Evolutionary conservation across 92 coral and sea anemone genomes (phyloP).

Genomic region (Zoanthus solanderi): DNA sequence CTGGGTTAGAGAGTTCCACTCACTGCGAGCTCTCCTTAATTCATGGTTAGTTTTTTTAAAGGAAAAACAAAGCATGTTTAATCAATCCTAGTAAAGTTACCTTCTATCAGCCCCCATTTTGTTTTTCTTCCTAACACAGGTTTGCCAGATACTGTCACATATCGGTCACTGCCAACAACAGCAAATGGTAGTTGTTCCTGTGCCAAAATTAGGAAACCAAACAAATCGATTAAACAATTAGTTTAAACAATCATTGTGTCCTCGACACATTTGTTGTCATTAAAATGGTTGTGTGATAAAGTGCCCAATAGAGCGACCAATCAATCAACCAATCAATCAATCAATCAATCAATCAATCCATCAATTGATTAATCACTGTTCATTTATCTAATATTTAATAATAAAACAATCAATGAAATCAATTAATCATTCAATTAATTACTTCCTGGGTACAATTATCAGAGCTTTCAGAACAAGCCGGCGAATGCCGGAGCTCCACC

Average conservation of each 20-base stretch:
- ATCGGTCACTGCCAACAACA: constrained; percentile 96
- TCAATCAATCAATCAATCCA: too few species aligned
- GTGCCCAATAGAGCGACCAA: not conserved
- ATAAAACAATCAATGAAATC: too few species aligned
- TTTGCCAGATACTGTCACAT: constrained; percentile 94
- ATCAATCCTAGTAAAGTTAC: constrained; percentile 13
- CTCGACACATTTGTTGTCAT: not conserved
- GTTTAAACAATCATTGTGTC: not conserved
- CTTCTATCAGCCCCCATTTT: constrained; percentile 96
- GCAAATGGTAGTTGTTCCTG: constrained; percentile 99
- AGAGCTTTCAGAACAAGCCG: too few species aligned
- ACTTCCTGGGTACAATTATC: too few species aligned
- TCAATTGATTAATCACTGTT: too few species aligned
- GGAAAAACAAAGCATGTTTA: not conserved
- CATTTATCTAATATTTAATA: too few species aligned
- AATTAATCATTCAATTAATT: too few species aligned
- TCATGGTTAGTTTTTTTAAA: too few species aligned
- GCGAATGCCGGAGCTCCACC: too few species aligned
- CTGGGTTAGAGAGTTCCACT: too few species aligned
- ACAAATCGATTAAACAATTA: not conserved
- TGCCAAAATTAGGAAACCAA: not conserved
- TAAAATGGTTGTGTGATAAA: not conserved
- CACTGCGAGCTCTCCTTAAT: too few species aligned
- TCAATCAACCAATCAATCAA: not conserved
- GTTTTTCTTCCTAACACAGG: constrained; percentile 96